Evolutionary conservation across 2,888 invertebrate species (phyloP), one percentile per base, ranked within the genome.

Genomic region (Pasiphila rectangulata): DNA sequence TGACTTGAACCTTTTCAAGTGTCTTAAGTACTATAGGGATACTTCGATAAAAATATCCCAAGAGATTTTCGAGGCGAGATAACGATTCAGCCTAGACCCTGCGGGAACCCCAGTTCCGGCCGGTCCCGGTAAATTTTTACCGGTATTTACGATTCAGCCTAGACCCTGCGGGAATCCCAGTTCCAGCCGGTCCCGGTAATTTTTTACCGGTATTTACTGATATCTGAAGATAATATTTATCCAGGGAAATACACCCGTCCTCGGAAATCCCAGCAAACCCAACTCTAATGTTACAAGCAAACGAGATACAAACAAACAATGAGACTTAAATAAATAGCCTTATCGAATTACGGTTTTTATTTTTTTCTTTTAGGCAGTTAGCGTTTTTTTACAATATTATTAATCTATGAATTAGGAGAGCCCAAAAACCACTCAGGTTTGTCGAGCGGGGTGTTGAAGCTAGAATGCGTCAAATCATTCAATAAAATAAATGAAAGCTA

Each of bases 21-120:
- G n/a, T n/a, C n/a, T 4, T 13, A 29, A 29, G 29, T 15, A 13
- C 29, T 29, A 15, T 16, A 4, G 15, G 15, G 15, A 29, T 13
- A 29, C 29, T 29, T 29, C 29, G 29, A 29, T 29, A 29, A 29
- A 29, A 29, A 29, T 15, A 7, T 1, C 29, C 29, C 29, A 4
- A 12, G n/a, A n/a, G 9, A 4, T 30, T 30, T 16, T 7, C 15
- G 3, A 13, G n/a, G 9, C 29, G 9, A 30, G 30, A 30, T 17
- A 30, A 17, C 30, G 30, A 30, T 30, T 6, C 16, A 16, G 16
- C 4, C 4, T 30, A n/a, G 30, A 30, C 16, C 16, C 30, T 30
- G 9, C 15, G 6, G 29, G 29, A 13, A 27, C n/a, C 9, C n/a
- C 30, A 17, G 30, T 16, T 9, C 15, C 29, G 16, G 3, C 2